Conservation (phyloP, 2,113 vertebrate species). For the Sphaerodactylus townsendi region DNA sequence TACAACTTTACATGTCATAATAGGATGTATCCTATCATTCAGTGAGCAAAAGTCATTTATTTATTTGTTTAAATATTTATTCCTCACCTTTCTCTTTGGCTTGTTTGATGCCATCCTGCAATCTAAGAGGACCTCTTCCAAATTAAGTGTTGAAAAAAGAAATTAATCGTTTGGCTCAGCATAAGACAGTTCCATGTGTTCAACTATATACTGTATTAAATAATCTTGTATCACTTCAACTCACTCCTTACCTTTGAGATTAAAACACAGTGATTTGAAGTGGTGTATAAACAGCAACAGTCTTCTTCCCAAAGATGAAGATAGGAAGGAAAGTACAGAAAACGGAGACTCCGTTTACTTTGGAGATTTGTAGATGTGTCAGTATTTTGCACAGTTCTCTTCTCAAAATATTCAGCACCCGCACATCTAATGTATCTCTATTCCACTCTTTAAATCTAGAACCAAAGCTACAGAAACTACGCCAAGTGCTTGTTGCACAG, state of each 20-base stretch:
- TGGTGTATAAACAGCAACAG: neutral
- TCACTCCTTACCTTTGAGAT: too few species aligned
- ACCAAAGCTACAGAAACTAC: constrained; percentile 1
- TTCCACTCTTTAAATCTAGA: neutral
- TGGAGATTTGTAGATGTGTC: neutral
- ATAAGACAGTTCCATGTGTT: too few species aligned
- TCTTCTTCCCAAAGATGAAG: neutral
- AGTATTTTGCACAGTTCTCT: neutral
- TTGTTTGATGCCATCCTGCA: too few species aligned
- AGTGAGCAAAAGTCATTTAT: too few species aligned
- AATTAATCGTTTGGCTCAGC: too few species aligned
- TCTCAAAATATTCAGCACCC: neutral
- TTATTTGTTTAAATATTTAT: too few species aligned
- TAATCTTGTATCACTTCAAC: too few species aligned
- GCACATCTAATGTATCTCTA: neutral
- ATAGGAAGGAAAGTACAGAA: neutral
- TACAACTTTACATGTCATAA: neutral
- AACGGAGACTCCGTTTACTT: neutral
- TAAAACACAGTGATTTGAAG: too few species aligned
- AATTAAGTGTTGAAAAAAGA: too few species aligned
- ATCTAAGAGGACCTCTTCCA: too few species aligned
- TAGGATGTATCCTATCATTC: neutral
- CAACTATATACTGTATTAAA: too few species aligned
- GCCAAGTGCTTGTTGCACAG: neutral
- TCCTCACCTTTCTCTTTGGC: too few species aligned